Percentiles rank a stretch among this genome's conserved stretches.
phyloP scores from a whole-genome alignment of 2,113 vertebrate species.

The Acrocephalus kingi region DNA sequence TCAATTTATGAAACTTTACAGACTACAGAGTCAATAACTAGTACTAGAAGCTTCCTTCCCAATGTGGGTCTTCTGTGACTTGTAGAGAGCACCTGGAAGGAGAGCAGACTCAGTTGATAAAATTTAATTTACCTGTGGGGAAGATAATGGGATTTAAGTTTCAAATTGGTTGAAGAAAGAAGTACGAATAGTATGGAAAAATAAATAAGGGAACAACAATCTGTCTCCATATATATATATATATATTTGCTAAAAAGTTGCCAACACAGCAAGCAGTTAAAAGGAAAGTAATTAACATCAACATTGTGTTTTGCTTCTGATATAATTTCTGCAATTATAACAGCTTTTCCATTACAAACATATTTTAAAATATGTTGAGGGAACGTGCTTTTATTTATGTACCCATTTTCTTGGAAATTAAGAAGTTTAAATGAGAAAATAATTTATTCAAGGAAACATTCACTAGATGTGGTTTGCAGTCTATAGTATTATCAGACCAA shows the following conservation, averaged over 20 bases:
- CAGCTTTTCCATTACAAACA: not conserved
- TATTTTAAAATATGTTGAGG: not conserved
- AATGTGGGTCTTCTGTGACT: not conserved
- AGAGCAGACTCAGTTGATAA: not conserved
- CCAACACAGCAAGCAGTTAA: not conserved
- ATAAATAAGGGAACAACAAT: not conserved
- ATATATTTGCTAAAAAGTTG: not conserved
- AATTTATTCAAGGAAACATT: constrained; percentile 37
- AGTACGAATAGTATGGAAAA: not conserved
- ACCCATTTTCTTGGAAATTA: not conserved
- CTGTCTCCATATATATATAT: not conserved
- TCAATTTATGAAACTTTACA: not conserved
- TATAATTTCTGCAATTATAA: constrained; percentile 34
- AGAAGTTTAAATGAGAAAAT: constrained; percentile 28
- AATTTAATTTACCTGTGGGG: not conserved
- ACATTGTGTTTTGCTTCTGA: not conserved
- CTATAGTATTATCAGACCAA: not conserved
- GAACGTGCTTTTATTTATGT: not conserved
- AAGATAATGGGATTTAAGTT: not conserved
- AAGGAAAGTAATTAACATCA: constrained; percentile 13
- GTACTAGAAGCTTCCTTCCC: not conserved
- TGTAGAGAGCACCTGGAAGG: not conserved
- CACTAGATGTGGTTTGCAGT: not conserved
- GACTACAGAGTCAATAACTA: not conserved
- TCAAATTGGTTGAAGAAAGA: not conserved